Conservation (phyloP, 2,797 vertebrate genomes). For the Brachymystax lenok region DNA sequence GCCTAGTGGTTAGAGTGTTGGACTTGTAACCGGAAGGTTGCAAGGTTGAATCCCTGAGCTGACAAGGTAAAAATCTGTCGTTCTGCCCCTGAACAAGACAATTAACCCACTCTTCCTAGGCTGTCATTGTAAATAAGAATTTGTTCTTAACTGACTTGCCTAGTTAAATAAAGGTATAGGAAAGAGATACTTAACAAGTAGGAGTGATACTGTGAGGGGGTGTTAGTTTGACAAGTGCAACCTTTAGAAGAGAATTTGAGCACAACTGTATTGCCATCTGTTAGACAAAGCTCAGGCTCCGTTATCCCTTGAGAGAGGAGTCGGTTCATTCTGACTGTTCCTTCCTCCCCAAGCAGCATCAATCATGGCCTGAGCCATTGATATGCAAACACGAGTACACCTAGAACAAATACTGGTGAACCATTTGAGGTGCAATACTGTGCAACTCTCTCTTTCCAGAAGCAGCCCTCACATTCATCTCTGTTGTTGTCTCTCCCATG, state of each 20-base stretch:
- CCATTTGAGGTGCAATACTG: neutral
- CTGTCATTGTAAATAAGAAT: too few relatives aligned
- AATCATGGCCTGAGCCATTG: slow-evolving; percentile 21
- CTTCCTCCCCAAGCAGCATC: slow-evolving; percentile 5
- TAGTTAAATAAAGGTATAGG: too few relatives aligned
- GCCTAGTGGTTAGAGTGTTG: too few relatives aligned
- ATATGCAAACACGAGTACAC: neutral
- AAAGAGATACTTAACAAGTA: neutral
- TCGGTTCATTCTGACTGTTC: slow-evolving; percentile 27
- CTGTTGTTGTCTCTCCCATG: slow-evolving; percentile 16
- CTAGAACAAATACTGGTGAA: neutral
- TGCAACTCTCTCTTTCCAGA: neutral
- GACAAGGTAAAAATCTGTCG: too few relatives aligned
- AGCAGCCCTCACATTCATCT: neutral
- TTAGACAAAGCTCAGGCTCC: slow-evolving; percentile 33
- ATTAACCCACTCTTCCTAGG: too few relatives aligned
- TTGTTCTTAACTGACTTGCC: too few relatives aligned
- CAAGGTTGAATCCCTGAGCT: too few relatives aligned
- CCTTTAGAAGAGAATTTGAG: slow-evolving; percentile 49
- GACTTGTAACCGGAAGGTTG: too few relatives aligned
- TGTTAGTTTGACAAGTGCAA: slow-evolving; percentile 51
- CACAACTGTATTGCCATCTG: slow-evolving; percentile 62
- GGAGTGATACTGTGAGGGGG: slow-evolving; percentile 21
- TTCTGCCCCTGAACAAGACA: too few relatives aligned
- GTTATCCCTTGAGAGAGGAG: slow-evolving; percentile 24